phyloP scores from a whole-genome alignment of 2,113 vertebrate species.

The Psettodes erumei region DNA sequence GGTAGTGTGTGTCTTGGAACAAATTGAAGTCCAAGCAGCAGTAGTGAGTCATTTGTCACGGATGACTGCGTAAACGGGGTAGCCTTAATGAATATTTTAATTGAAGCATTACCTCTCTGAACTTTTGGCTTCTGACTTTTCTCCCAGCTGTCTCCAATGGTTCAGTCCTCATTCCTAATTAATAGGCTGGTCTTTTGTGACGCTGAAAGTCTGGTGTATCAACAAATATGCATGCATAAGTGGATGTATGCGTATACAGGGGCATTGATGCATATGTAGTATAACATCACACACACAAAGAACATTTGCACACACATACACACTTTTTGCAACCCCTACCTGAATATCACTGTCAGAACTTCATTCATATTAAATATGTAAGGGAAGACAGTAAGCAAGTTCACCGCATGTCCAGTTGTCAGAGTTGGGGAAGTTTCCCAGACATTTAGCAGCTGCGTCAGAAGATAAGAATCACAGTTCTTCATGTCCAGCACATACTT shows the following conservation, averaged over 20 bases:
- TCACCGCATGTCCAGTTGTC: not conserved
- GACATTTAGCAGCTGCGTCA: no score
- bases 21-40: conserved; percentile 43
- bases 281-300: not conserved
- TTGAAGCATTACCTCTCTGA: conserved; percentile 69
- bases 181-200: conserved; percentile 42
- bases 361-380: conserved; percentile 41
- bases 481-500: no score
- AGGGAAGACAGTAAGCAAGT: conserved; percentile 13
- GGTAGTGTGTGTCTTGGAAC: conserved; percentile 15
- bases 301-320: not conserved
- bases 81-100: conserved; percentile 76
- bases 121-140: conserved; percentile 65
- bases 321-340: not conserved
- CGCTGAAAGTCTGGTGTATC: conserved; percentile 22
- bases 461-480: no score
- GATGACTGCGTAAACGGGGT: conserved; percentile 62
- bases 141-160: conserved; percentile 34
- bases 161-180: conserved; percentile 58
- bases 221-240: conserved; percentile 15
- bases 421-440: no score
- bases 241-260: not conserved
- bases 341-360: conserved; percentile 32
- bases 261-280: conserved; percentile 6
- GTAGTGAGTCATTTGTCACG: conserved; percentile 55